phyloP scores from a whole-genome alignment of 2,113 vertebrate species.

The Empidonax traillii region DNA sequence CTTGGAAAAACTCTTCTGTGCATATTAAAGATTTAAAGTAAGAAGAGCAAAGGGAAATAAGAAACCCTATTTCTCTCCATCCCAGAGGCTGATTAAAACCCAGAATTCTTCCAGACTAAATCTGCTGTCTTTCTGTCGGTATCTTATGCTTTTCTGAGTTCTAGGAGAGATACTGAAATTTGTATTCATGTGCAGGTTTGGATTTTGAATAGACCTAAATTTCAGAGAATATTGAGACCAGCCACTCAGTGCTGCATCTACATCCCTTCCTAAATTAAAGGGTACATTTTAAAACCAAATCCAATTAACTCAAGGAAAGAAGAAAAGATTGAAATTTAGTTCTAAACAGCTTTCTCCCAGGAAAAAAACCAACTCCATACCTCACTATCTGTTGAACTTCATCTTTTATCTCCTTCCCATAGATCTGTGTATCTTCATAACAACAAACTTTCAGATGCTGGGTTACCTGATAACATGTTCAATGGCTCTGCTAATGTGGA shows the following conservation, averaged over 20 bases:
- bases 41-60: neutral
- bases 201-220: neutral
- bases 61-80: neutral
- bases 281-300: neutral
- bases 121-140: neutral
- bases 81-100: neutral
- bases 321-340: neutral
- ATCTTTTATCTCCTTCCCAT: conserved; percentile 1
- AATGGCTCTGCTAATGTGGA: conserved; percentile 90
- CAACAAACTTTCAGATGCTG: conserved; percentile 92
- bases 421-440: conserved; percentile 98
- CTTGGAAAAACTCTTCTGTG: neutral
- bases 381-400: neutral
- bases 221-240: neutral
- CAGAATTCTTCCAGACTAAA: neutral
- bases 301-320: neutral
- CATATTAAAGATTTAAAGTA: neutral
- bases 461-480: conserved; percentile 91
- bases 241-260: neutral
- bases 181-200: neutral
- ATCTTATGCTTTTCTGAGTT: neutral
- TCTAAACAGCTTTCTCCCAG: neutral
- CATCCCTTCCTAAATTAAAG: neutral
- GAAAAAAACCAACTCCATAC: neutral
- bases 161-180: neutral